phyloP scores from a whole-genome alignment of 2,888 invertebrate species.

The Meta bourneti region DNA sequence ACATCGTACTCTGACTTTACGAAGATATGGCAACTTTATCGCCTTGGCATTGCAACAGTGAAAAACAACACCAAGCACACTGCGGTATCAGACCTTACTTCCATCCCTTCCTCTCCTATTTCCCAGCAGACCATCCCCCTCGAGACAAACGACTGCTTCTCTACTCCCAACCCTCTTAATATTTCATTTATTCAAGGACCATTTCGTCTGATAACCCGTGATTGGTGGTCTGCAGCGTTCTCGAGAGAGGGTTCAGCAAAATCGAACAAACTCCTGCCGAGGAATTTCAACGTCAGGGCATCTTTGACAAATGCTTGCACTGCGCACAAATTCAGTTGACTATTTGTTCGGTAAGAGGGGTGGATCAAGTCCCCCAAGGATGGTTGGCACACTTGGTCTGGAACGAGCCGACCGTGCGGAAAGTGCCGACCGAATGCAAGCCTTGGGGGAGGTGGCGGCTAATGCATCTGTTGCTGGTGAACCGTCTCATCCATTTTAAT shows the following conservation, averaged over 20 bases:
- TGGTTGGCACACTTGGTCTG: background rate
- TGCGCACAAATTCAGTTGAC: background rate
- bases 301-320: constrained; percentile 44
- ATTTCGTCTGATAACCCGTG: constrained; percentile 4
- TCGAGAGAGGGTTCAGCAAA: constrained; percentile 19
- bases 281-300: constrained; percentile 47
- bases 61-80: too few relatives aligned
- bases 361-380: constrained; percentile 1
- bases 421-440: background rate
- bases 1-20: too few relatives aligned
- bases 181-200: constrained; percentile 30
- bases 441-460: background rate
- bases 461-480: constrained; percentile 24
- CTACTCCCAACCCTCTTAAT: background rate
- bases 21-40: too few relatives aligned
- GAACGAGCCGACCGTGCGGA: background rate
- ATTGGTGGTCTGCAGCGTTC: constrained; percentile 19
- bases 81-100: too few relatives aligned
- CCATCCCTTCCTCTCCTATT: too few relatives aligned
- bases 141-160: too few relatives aligned
- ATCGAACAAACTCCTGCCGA: constrained; percentile 11
- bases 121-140: too few relatives aligned
- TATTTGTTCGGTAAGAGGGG: constrained; percentile 9
- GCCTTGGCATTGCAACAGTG: too few relatives aligned
- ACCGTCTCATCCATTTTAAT: constrained; percentile 7